Percentiles rank a stretch among this genome's conserved stretches.
Evolutionary conservation across 1,140 invertebrate species (phyloP).

Genomic region (Heliconius nattereri): DNA sequence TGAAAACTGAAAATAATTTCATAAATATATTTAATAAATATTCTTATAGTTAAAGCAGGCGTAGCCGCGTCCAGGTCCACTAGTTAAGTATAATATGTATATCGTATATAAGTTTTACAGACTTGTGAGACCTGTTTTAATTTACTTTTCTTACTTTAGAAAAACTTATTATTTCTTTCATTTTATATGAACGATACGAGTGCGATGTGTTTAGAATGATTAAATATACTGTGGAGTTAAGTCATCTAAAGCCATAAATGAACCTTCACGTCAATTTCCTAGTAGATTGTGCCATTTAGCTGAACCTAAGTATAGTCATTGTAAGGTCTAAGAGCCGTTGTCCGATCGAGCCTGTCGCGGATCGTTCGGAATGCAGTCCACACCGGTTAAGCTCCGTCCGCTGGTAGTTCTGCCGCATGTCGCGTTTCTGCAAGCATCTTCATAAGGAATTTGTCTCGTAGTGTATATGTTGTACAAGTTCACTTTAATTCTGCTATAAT

Average conservation of each 20-base stretch:
- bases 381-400: slow-evolving; percentile 47
- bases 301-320: slow-evolving; percentile 35
- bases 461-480: slow-evolving; percentile 22
- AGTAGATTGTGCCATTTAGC: slow-evolving; percentile 10
- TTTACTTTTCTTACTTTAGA: background rate
- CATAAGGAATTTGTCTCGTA: slow-evolving; percentile 15
- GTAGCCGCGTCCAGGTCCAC: too few species aligned
- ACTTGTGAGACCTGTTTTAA: background rate
- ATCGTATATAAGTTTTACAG: background rate
- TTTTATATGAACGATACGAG: background rate
- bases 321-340: slow-evolving; percentile 66
- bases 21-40: too few species aligned
- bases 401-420: slow-evolving; percentile 56
- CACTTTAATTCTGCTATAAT: background rate
- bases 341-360: slow-evolving; percentile 51
- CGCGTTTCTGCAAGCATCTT: slow-evolving; percentile 45
- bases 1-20: too few species aligned
- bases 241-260: background rate
- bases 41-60: too few species aligned
- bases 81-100: too few species aligned
- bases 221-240: background rate
- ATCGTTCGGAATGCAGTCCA: slow-evolving; percentile 69
- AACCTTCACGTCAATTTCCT: slow-evolving; percentile 4
- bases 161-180: background rate
- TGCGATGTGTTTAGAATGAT: background rate